A percentile compares a stretch with the other conserved stretches of the same genome.
phyloP scores from a whole-genome alignment of 2,888 invertebrate genomes.

The Tipula lateralis region DNA sequence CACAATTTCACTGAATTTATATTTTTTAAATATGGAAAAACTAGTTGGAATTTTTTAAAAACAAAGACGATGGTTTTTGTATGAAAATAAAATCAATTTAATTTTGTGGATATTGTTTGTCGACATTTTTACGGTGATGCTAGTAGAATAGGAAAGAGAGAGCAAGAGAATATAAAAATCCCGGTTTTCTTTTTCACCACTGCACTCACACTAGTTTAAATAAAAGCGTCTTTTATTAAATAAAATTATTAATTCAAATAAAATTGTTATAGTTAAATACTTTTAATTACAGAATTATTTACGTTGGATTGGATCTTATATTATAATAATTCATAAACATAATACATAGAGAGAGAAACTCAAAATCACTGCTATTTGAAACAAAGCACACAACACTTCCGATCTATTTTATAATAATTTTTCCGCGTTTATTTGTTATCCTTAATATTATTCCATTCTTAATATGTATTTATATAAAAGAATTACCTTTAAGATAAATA shows the following conservation, averaged over 20 bases:
- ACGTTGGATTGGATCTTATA: too few relatives aligned
- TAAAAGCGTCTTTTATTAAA: background rate
- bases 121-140: background rate
- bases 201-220: background rate
- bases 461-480: background rate
- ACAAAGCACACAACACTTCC: constrained; percentile 7
- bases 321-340: too few relatives aligned
- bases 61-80: too few relatives aligned
- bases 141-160: background rate
- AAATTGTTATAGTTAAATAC: background rate
- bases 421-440: background rate
- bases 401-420: background rate
- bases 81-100: background rate
- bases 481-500: background rate
- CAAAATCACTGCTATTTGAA: background rate
- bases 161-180: background rate
- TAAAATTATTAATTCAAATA: background rate
- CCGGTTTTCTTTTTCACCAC: background rate
- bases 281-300: background rate
- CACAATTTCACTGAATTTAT: background rate
- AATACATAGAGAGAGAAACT: too few relatives aligned
- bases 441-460: background rate
- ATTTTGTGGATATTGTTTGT: background rate
- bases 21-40: background rate
- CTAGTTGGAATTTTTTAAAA: background rate